Percentiles rank a stretch among this genome's conserved stretches.
Evolutionary conservation across 1,140 invertebrate species (phyloP).

Genomic region (Spodoptera litura): DNA sequence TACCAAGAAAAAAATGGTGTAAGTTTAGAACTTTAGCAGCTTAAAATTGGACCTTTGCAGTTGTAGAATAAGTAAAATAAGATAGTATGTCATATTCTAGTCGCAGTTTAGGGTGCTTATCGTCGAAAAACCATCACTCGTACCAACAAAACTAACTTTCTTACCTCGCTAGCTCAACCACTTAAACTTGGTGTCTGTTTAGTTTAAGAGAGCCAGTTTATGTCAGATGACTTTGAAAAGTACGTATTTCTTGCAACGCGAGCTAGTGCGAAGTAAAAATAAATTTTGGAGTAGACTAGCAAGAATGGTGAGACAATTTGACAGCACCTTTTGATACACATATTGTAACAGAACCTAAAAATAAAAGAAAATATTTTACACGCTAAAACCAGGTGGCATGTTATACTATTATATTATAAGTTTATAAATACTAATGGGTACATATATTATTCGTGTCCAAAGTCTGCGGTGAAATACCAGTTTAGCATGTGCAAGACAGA

Average conservation of each 20-base stretch:
- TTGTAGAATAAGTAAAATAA: no score
- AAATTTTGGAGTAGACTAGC: constrained; percentile 41
- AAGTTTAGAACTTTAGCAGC: no score
- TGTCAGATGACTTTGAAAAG: constrained; percentile 71
- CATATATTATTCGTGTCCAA: no score
- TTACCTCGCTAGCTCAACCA: constrained; percentile 61
- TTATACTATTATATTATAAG: no score
- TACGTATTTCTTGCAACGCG: constrained; percentile 63
- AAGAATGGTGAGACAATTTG: constrained; percentile 24
- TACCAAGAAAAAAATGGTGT: no score
- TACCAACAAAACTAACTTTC: constrained; percentile 66
- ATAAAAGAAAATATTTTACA: no score
- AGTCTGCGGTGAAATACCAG: no score
- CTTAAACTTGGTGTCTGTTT: constrained; percentile 72
- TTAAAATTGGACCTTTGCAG: no score
- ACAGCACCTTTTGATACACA: not conserved
- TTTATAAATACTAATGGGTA: no score
- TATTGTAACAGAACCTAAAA: no score
- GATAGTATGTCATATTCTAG: constrained; percentile 20
- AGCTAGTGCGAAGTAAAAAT: constrained; percentile 57
- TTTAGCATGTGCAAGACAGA: no score
- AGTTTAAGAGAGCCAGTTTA: constrained; percentile 72
- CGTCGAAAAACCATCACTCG: constrained; percentile 59
- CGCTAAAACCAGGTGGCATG: no score
- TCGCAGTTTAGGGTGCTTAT: constrained; percentile 48